Conservation (phyloP, 1,140 invertebrate species). For the Rhynchophorus ferrugineus region DNA sequence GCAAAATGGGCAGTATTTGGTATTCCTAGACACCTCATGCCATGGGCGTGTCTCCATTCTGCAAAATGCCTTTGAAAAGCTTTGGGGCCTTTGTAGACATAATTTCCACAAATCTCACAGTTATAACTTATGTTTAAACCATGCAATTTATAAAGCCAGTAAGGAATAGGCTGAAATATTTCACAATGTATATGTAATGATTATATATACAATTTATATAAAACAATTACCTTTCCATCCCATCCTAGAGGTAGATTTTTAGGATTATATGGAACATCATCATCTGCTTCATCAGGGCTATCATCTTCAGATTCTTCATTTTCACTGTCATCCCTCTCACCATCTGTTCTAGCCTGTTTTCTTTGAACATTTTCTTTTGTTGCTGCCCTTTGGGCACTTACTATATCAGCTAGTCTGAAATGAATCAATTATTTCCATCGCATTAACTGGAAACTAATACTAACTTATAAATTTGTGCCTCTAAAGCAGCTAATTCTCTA, state of each 20-base stretch:
- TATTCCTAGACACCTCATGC: slow-evolving; percentile 97
- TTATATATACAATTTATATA: not conserved
- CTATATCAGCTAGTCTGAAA: slow-evolving; percentile 65
- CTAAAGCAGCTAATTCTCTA: slow-evolving; percentile 75
- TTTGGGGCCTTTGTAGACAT: slow-evolving; percentile 98
- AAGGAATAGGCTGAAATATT: slow-evolving; percentile 77
- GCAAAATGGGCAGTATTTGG: slow-evolving; percentile 99
- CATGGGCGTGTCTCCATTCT: slow-evolving; percentile 99
- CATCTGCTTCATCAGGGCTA: slow-evolving; percentile 77
- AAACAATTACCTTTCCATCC: slow-evolving; percentile 83
- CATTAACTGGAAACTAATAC: not conserved
- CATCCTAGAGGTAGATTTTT: slow-evolving; percentile 98
- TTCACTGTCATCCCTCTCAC: slow-evolving; percentile 88
- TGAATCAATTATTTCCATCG: not conserved
- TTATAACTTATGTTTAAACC: slow-evolving; percentile 98
- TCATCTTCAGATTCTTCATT: slow-evolving; percentile 82
- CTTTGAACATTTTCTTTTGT: slow-evolving; percentile 98
- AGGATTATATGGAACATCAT: slow-evolving; percentile 96
- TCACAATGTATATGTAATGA: not conserved
- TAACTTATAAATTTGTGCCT: slow-evolving; percentile 80
- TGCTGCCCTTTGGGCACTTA: slow-evolving; percentile 75
- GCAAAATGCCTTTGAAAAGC: slow-evolving; percentile 99
- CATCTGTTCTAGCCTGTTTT: slow-evolving; percentile 94
- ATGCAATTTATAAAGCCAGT: slow-evolving; percentile 99
- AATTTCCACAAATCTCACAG: slow-evolving; percentile 99